Base-by-base conservation (phyloP, 2,888 invertebrate species). In the Cynaeus angustus region DNA sequence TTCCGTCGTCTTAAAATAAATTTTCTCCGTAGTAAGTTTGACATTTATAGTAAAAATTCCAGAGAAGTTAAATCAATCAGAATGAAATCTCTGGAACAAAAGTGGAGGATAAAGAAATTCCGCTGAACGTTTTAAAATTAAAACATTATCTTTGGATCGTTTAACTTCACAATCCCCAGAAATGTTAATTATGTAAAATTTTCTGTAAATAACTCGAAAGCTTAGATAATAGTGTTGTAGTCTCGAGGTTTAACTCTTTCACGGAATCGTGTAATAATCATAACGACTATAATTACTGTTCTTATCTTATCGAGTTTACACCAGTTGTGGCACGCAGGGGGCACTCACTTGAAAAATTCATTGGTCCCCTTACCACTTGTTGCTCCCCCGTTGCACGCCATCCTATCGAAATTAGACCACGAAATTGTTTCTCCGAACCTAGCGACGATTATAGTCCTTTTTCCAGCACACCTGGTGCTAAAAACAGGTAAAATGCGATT, bases 301-400 rank as follows among this genome's bases (percentile, higher is more conserved):
- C 33, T 64, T 56, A 56, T 66, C 56, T 66, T 66, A 66, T 66
- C 66, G 56, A 55, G 46, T 52, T 52, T 53, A 50, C 62, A 48
- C 50, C 50, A 43, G 50, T 50, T 46, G 62, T 37, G 38, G 62
- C 62, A 62, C 62, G 62, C 48, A 59, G 45, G 28, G 21, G 59
- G 59, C 59, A 53, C 14, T 30, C 46, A 26, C 9, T 43, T 59
- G 10, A 59, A 59, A 56, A 59, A 50, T 62, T 62, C 33, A 62
- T 37, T 21, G 10, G 14, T 21, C 33, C 33, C 33, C 16, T 9
- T 43, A n/a, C 43, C 50, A 62, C 62, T 62, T 62, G 62, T 62
- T 62, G 62, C 62, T 37, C 62, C 62, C 50, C 38, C 10, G 5
- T 4, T 12, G 48, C 62, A 62, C 62, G 62, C 50, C 37, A 62